Evolutionary conservation across 2,888 invertebrate genomes (phyloP).

Genomic region (Campaea margaritaria): DNA sequence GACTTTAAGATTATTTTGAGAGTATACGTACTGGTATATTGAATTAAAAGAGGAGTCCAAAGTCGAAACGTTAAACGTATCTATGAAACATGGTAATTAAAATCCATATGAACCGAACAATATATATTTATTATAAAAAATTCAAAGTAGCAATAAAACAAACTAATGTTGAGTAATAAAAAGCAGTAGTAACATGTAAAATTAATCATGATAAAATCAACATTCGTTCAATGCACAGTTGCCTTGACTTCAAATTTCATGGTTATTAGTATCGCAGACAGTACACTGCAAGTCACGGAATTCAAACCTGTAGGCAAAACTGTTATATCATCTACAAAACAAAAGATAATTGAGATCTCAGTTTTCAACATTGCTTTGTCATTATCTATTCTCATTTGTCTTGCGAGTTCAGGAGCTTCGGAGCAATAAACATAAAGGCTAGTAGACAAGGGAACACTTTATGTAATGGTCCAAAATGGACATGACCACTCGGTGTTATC

Average conservation of each 20-base stretch:
- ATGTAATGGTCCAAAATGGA: constrained; percentile 74
- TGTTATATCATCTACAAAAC: constrained; percentile 11
- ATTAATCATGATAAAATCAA: constrained; percentile 48
- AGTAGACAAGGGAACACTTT: constrained; percentile 65
- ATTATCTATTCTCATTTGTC: constrained; percentile 27
- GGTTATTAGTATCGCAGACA: constrained; percentile 16
- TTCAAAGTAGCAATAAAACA: constrained; percentile 9
- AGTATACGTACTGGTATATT: too few species aligned
- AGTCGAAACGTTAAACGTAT: neutral
- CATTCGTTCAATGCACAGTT: constrained; percentile 33
- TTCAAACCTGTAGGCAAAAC: constrained; percentile 10
- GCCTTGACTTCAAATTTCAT: constrained; percentile 39
- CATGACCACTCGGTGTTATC: constrained; percentile 66
- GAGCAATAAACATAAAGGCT: constrained; percentile 45
- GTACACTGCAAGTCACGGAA: constrained; percentile 30
- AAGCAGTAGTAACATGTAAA: constrained; percentile 36
- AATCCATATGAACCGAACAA: constrained; percentile 1
- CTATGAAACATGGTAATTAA: constrained; percentile 13
- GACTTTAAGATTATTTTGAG: constrained; percentile 7
- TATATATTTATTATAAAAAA: too few species aligned
- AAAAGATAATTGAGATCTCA: constrained; percentile 26
- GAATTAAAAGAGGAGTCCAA: too few species aligned
- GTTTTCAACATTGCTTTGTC: constrained; percentile 18
- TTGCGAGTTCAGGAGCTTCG: constrained; percentile 27
- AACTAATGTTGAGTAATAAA: constrained; percentile 25